These are phyloP conservation scores for Ibidorhyncha struthersii DNA, from an alignment of 2,113 vertebrate genomes.

Conservation along the genomic window DNA sequence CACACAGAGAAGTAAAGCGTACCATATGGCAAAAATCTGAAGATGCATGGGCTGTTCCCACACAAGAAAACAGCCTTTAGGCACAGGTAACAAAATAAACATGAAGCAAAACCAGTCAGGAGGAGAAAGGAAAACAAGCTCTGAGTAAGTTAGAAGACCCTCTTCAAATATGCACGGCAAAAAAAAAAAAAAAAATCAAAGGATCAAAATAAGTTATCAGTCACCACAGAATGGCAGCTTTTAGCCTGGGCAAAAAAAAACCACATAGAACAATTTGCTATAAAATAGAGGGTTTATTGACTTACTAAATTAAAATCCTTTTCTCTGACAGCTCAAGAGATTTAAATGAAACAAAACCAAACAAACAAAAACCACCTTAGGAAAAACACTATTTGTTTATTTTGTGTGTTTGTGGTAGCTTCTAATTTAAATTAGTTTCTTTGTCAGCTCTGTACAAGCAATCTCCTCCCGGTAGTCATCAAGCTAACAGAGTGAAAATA, in stretches of 20 bases:
- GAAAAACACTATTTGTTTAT: neutral
- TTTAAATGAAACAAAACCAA: neutral
- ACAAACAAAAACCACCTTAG: neutral
- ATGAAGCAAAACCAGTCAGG: neutral
- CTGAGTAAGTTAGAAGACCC: neutral
- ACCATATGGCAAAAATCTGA: neutral
- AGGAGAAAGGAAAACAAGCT: neutral
- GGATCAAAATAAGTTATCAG: neutral
- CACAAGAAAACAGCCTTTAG: neutral
- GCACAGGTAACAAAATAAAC: neutral
- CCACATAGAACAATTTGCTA: neutral
- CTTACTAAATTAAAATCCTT: slow-evolving; percentile 24
- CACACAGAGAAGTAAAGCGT: neutral
- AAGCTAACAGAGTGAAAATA: neutral
- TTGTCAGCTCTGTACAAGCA: neutral
- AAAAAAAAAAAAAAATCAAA: neutral
- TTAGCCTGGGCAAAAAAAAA: neutral
- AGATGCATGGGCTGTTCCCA: neutral
- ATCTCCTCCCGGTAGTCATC: neutral
- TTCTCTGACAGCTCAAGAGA: neutral
- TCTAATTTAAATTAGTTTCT: neutral
- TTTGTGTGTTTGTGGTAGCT: neutral
- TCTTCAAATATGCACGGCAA: neutral
- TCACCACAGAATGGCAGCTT: neutral
- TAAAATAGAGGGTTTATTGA: neutral